phyloP scores from a whole-genome alignment of 2,113 vertebrate genomes.

The Spea multiplicata region DNA sequence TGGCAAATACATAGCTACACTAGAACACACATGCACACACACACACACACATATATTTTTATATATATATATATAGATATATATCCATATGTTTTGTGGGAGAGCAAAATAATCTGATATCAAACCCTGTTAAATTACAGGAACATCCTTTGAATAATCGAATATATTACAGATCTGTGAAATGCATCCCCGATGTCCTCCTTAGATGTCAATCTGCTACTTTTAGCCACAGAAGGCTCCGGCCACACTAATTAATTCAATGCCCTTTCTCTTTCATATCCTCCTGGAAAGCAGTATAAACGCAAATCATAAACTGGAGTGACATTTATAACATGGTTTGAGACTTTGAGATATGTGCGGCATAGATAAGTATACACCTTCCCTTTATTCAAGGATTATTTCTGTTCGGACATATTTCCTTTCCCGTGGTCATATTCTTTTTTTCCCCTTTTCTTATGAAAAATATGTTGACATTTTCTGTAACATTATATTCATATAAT shows the following conservation, averaged over 20 bases:
- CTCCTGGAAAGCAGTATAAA: conserved; percentile 34
- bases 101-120: no score
- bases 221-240: conserved; percentile 11
- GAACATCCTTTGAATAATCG: neutral
- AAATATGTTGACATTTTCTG: neutral
- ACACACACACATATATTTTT: no score
- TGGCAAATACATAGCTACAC: no score
- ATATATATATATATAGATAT: no score
- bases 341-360: conserved; percentile 16
- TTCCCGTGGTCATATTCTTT: neutral
- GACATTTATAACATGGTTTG: conserved; percentile 41
- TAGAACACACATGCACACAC: no score
- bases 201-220: conserved; percentile 8
- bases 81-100: no score
- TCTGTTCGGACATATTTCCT: conserved; percentile 14
- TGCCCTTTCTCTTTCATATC: conserved; percentile 45
- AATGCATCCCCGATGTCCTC: neutral
- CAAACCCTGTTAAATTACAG: no score
- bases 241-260: conserved; percentile 36
- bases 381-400: conserved; percentile 26
- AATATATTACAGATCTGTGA: neutral
- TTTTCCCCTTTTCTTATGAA: neutral
- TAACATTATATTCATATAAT: neutral
- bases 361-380: conserved; percentile 20
- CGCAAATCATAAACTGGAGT: conserved; percentile 37